Evolutionary conservation across 2,797 vertebrate genomes (phyloP).

Genomic region (Macrochelys suwanniensis): DNA sequence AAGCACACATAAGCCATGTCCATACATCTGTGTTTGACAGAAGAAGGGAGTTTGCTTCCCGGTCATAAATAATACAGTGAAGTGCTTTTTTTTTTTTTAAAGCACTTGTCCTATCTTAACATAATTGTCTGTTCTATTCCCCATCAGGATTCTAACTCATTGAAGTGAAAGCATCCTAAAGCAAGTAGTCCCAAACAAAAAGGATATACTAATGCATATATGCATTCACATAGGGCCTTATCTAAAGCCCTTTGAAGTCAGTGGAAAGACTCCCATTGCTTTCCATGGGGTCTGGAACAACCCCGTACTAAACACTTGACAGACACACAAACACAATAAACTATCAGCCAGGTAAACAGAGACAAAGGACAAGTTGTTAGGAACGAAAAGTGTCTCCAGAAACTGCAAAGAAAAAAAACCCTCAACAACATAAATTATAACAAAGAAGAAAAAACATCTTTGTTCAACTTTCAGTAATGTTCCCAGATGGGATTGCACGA

Average conservation of each 20-base stretch:
- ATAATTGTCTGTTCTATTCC: neutral
- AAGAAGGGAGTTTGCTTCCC: slow-evolving; percentile 23
- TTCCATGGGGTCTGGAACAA: slow-evolving; percentile 39
- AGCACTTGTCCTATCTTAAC: neutral
- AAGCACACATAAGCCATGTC: neutral
- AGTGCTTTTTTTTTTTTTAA: neutral
- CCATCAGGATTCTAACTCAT: neutral
- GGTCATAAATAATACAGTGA: neutral
- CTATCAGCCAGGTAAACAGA: neutral
- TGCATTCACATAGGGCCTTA: slow-evolving; percentile 1
- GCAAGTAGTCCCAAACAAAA: neutral
- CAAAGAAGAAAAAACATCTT: slow-evolving; percentile 61
- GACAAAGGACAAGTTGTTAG: neutral
- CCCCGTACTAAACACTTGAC: slow-evolving; percentile 40
- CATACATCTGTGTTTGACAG: slow-evolving; percentile 38
- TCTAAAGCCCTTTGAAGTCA: neutral
- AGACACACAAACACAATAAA: slow-evolving; percentile 29
- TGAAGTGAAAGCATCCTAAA: slow-evolving; percentile 9
- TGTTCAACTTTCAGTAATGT: slow-evolving; percentile 66
- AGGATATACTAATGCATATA: neutral
- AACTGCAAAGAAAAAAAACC: slow-evolving; percentile 31
- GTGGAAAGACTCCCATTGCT: slow-evolving; percentile 43
- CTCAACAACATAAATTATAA: slow-evolving; percentile 58
- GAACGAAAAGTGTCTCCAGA: slow-evolving; percentile 44
- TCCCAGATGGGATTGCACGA: slow-evolving; percentile 60